Conservation (phyloP, 2,113 vertebrate genomes). For the Tylochromis polylepis region DNA sequence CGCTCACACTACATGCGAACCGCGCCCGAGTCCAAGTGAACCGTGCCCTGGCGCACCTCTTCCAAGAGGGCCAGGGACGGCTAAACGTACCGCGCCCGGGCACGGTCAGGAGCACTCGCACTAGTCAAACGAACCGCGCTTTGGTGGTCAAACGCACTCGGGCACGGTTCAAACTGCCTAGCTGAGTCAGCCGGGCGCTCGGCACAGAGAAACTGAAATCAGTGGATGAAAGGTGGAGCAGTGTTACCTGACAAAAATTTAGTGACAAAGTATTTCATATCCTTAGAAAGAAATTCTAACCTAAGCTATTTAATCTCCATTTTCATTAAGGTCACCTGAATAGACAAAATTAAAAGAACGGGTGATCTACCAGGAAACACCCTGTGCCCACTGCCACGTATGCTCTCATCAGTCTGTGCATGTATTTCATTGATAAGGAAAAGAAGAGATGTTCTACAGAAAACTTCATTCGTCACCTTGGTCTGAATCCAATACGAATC, state of each 20-base stretch:
- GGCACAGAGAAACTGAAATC: not conserved
- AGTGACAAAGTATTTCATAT: not conserved
- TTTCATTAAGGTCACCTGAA: not conserved
- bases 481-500: not conserved
- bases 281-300: not conserved
- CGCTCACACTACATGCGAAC: no score
- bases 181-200: fast-evolving
- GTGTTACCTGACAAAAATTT: fast-evolving
- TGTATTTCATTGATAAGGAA: not conserved
- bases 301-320: not conserved
- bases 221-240: not conserved
- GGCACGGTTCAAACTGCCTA: no score
- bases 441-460: not conserved
- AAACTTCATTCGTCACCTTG: not conserved
- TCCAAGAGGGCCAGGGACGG: no score
- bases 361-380: fast-evolving
- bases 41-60: no score
- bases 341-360: not conserved
- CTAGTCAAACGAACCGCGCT: no score
- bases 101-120: no score
- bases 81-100: no score
- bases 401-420: not conserved
- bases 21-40: no score
- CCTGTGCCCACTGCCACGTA: not conserved
- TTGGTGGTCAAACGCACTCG: no score